Evolutionary conservation across 2,888 invertebrate species (phyloP).

Genomic region (Gymnosoma rotundatum): DNA sequence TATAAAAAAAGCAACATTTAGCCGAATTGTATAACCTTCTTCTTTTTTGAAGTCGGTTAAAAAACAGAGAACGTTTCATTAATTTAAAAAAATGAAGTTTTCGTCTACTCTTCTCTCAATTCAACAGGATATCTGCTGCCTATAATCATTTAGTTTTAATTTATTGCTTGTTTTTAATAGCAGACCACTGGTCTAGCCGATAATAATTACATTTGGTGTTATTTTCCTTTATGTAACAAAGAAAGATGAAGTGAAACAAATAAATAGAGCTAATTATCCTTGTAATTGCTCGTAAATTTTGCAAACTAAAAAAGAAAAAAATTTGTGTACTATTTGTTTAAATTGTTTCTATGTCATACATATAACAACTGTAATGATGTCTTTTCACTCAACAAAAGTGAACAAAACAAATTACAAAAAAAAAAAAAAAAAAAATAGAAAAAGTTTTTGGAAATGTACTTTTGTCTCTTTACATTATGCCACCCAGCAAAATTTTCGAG

Average conservation of each 20-base stretch:
- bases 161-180: too few species aligned
- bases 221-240: too few species aligned
- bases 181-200: neutral
- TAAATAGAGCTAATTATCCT: constrained; percentile 24
- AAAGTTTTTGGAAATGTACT: constrained; percentile 13
- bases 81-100: too few species aligned
- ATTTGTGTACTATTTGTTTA: constrained; percentile 1
- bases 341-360: neutral
- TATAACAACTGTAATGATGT: constrained; percentile 41
- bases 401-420: neutral
- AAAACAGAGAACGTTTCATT: too few species aligned
- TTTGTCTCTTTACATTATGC: neutral
- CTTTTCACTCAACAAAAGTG: neutral
- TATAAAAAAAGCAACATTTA: too few species aligned
- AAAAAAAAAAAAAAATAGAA: neutral
- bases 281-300: constrained; percentile 45
- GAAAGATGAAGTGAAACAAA: neutral
- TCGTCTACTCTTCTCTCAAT: too few species aligned
- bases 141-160: too few species aligned
- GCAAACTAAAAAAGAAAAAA: neutral
- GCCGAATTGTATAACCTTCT: too few species aligned
- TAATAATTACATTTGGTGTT: neutral
- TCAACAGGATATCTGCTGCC: too few species aligned
- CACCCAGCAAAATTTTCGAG: neutral
- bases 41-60: too few species aligned